Percentiles rank a stretch among this genome's conserved stretches.
Conservation (phyloP, 30 jellyfish, hydroid and myxozoan species). For the Catostylus mosaicus region DNA sequence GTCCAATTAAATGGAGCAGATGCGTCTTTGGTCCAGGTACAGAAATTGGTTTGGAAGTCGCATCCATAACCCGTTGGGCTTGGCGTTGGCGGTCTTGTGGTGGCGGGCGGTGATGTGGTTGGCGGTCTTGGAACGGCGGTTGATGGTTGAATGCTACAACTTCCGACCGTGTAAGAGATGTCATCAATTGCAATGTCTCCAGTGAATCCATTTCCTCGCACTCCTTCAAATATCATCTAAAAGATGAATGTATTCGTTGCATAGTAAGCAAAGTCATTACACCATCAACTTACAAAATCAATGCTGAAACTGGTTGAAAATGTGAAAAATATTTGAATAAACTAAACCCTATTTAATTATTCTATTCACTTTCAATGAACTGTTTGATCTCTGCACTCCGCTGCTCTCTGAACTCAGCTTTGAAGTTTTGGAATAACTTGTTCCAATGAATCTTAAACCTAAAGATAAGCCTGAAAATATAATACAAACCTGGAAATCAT, state of each 20-base stretch:
- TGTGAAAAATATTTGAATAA: too few species aligned
- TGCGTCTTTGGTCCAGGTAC: slow-evolving; percentile 79
- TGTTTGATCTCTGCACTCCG: too few species aligned
- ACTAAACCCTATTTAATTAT: too few species aligned
- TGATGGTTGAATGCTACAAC: slow-evolving; percentile 71
- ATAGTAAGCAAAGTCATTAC: too few species aligned
- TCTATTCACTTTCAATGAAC: too few species aligned
- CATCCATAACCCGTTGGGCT: slow-evolving; percentile 77
- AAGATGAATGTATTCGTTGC: background rate
- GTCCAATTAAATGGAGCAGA: slow-evolving; percentile 88
- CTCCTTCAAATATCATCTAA: slow-evolving; percentile 96
- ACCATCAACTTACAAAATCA: too few species aligned
- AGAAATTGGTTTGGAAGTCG: slow-evolving; percentile 68
- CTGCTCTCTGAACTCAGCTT: too few species aligned
- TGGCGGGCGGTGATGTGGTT: slow-evolving; percentile 88
- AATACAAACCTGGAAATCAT: slow-evolving; percentile 72
- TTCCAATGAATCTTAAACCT: background rate
- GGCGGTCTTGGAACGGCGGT: slow-evolving; percentile 85
- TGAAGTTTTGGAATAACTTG: too few species aligned
- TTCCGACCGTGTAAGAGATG: slow-evolving; percentile 74
- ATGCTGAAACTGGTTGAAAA: too few species aligned
- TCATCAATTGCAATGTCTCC: slow-evolving; percentile 98
- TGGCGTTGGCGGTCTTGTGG: slow-evolving; percentile 72
- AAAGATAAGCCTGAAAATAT: background rate
- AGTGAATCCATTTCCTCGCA: slow-evolving; percentile 69